A percentile compares a stretch with the other conserved stretches of the same genome.
phyloP scores from a whole-genome alignment of 2,113 vertebrate species.

The Telmatochromis sp. region DNA sequence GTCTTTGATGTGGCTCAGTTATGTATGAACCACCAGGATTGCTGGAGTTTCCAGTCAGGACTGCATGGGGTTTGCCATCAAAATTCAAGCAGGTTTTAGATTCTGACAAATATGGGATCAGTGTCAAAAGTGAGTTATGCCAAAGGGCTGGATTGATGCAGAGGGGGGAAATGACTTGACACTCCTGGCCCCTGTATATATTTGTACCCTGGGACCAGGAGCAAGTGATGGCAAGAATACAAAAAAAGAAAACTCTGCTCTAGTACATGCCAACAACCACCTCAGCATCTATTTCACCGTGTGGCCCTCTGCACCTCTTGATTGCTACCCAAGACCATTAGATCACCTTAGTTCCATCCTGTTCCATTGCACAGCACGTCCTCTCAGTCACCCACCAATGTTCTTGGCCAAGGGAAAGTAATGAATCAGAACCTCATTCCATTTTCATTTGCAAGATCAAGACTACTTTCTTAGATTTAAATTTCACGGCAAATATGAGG shows the following conservation, averaged over 20 bases:
- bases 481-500: constrained; percentile 15
- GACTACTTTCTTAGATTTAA: constrained; percentile 3
- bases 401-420: neutral
- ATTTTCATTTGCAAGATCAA: constrained; percentile 41
- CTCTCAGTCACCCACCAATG: constrained; percentile 1
- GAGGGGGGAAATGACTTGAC: constrained; percentile 62
- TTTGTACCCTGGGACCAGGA: constrained; percentile 44
- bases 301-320: constrained; percentile 42
- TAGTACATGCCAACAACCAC: constrained; percentile 23
- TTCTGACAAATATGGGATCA: constrained; percentile 56
- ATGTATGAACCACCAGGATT: constrained; percentile 8
- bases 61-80: constrained; percentile 25
- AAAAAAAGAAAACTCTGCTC: constrained; percentile 21
- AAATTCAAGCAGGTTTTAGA: constrained; percentile 42
- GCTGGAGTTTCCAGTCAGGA: neutral
- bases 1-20: constrained; percentile 41
- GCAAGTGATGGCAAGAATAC: constrained; percentile 39
- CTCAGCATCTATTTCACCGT: constrained; percentile 19
- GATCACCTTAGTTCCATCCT: constrained; percentile 45
- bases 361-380: neutral
- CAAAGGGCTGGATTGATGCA: constrained; percentile 45
- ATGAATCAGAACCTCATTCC: constrained; percentile 14
- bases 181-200: constrained; percentile 29
- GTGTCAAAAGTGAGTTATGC: constrained; percentile 44
- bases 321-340: constrained; percentile 47